A percentile compares a stretch with the other conserved stretches of the same genome.
These are phyloP conservation scores for Oceanodroma leucorhoa DNA, from an alignment of 2,797 vertebrate species.

Conservation along the genomic window DNA sequence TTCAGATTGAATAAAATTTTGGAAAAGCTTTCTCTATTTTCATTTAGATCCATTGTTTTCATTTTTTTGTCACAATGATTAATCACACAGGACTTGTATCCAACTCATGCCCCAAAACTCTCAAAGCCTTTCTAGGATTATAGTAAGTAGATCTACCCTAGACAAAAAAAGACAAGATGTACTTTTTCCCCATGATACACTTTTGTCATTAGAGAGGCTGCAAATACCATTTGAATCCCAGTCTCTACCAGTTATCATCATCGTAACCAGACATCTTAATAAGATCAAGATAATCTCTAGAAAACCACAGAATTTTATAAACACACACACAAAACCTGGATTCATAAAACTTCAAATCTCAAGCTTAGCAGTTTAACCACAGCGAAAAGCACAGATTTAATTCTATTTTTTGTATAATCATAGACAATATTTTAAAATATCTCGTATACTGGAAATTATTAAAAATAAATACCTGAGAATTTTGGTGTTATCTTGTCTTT, in stretches of 20 bases:
- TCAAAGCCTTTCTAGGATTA: not conserved
- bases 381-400: not conserved
- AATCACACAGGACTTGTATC: not conserved
- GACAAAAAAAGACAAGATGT: not conserved
- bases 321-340: not conserved
- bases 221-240: not conserved
- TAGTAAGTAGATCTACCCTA: not conserved
- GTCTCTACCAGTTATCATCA: not conserved
- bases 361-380: not conserved
- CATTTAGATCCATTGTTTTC: constrained; percentile 56
- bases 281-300: not conserved
- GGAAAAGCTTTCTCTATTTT: constrained; percentile 50
- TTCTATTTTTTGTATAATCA: not conserved
- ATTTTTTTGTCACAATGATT: constrained; percentile 27
- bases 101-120: not conserved
- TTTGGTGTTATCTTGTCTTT: not conserved
- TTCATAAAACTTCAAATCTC: not conserved
- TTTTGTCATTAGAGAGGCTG: not conserved
- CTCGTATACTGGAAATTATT: not conserved
- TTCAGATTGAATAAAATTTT: constrained; percentile 36
- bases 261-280: not conserved
- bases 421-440: not conserved
- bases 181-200: not conserved
- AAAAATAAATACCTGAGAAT: not conserved
- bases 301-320: not conserved